A percentile compares a stretch with the other conserved stretches of the same genome.
phyloP scores from a whole-genome alignment of 2,797 vertebrate genomes.

The Characodon lateralis region DNA sequence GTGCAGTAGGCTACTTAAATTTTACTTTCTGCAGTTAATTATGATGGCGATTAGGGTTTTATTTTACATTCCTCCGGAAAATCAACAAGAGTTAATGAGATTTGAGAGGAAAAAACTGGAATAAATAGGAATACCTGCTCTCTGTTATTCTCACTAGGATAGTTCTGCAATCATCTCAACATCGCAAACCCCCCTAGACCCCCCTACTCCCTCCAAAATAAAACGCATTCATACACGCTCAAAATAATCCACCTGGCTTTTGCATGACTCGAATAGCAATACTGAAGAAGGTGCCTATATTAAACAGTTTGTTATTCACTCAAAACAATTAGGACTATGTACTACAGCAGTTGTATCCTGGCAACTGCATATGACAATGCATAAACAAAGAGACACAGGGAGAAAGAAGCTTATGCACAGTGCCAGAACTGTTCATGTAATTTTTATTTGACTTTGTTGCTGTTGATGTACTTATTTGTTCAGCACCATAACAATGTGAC shows the following conservation, averaged over 20 bases:
- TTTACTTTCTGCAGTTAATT: neutral
- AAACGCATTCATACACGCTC: constrained; percentile 10
- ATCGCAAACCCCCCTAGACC: neutral
- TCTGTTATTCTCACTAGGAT: neutral
- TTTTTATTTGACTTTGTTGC: constrained; percentile 51
- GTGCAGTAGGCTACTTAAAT: neutral
- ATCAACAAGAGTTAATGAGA: neutral
- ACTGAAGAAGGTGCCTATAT: constrained; percentile 74
- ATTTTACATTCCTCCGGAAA: neutral
- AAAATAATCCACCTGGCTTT: constrained; percentile 63
- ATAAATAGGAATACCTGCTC: neutral
- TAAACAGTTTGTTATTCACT: constrained; percentile 81
- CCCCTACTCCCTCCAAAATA: neutral
- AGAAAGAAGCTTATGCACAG: constrained; percentile 23
- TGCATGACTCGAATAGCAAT: constrained; percentile 79
- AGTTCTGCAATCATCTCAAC: neutral
- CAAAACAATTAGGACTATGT: constrained; percentile 79
- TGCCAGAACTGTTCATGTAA: constrained; percentile 53
- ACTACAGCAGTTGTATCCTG: constrained; percentile 78
- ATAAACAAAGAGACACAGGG: constrained; percentile 55
- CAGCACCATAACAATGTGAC: constrained; percentile 8
- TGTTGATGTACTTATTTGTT: constrained; percentile 45
- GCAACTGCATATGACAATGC: constrained; percentile 72
- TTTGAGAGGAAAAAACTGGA: neutral
- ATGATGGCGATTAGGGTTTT: neutral